Evolutionary conservation across 2,888 invertebrate genomes (phyloP), one percentile per base, ranked within the genome.

Genomic region (Synergus gifuensis): DNA sequence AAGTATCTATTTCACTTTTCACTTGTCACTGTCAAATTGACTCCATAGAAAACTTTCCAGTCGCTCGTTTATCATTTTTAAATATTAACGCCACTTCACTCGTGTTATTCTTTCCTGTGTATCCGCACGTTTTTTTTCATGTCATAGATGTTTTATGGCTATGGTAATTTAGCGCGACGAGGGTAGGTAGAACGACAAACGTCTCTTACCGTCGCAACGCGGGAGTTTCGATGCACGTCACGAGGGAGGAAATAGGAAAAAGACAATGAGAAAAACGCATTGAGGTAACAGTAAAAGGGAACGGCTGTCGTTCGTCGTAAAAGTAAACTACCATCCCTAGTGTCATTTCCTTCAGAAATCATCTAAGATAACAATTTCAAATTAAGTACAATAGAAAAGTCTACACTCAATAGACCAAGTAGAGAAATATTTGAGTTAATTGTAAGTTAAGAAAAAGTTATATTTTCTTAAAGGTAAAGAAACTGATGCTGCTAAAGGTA

Each of bases 131-230:
- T 64, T 73, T 73, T 69, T 42, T 49, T 54, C 28, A 54, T 49
- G 54, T 73, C 73, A 73, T 73, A 36, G 40, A 73, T 58, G 73
- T 73, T 49, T 49, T 69, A 69, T 54, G 54, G 14, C 7, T 16
- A 46, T 28, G 67, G 67, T 67, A 67, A 67, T 67, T 67, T 67
- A 67, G 46, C 46, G 18, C 22, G 22, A n/a, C 46, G 22, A 49
- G 46, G 54, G 69, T 54, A 49, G 49, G 14, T 66, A 1, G 8
- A 78, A 69, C 44, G 54, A 18, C 76, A 76, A 77, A 79, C 76
- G 78, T 77, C 82, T 81, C 82, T 81, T 78, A 60, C 80, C 82
- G 83, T 83, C 82, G 83, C 78, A 80, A 81, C 83, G 80, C 79
- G 80, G 76, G 79, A 69, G 81, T 73, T 73, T 40, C 54, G 73